Evolutionary conservation across 1,140 invertebrate genomes (phyloP).

Genomic region (Diorhabda carinulata): DNA sequence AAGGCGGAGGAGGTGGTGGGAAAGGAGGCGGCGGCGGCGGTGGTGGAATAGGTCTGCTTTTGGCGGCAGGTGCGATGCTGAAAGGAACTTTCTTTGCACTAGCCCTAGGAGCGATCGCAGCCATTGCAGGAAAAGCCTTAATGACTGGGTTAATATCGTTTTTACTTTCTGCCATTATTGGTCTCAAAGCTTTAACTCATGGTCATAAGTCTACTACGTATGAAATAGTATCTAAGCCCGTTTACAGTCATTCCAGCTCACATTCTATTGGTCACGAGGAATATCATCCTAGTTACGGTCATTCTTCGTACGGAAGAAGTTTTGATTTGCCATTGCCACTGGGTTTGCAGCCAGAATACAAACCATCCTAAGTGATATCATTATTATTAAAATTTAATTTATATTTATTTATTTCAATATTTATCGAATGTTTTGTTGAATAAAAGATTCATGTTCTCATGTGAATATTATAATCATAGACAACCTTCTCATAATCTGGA

Average conservation of each 20-base stretch:
- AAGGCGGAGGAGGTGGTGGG: constrained; percentile 51
- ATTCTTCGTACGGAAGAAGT: constrained; percentile 54
- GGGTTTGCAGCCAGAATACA: constrained; percentile 38
- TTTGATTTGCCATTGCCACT: constrained; percentile 45
- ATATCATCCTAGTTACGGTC: constrained; percentile 54
- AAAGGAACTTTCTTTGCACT: constrained; percentile 70
- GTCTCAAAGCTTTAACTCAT: constrained; percentile 66
- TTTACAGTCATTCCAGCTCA: constrained; percentile 67
- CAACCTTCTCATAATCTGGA: no score
- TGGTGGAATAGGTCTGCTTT: constrained; percentile 55
- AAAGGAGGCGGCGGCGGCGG: constrained; percentile 53
- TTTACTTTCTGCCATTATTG: constrained; percentile 71
- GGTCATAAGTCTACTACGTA: constrained; percentile 74
- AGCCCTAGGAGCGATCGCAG: constrained; percentile 69
- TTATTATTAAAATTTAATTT: neutral
- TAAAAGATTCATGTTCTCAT: neutral
- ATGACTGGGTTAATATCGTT: constrained; percentile 78
- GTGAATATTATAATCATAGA: no score
- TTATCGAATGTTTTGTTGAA: constrained; percentile 6
- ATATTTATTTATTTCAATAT: constrained; percentile 5
- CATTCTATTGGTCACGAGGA: constrained; percentile 67
- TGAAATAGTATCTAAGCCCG: constrained; percentile 76
- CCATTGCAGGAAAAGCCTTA: constrained; percentile 75
- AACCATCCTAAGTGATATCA: constrained; percentile 25
- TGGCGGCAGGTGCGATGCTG: constrained; percentile 61